These are phyloP conservation scores for Sebastes vulpes DNA, from an alignment of 2,797 vertebrate genomes.

Conservation along the genomic window DNA sequence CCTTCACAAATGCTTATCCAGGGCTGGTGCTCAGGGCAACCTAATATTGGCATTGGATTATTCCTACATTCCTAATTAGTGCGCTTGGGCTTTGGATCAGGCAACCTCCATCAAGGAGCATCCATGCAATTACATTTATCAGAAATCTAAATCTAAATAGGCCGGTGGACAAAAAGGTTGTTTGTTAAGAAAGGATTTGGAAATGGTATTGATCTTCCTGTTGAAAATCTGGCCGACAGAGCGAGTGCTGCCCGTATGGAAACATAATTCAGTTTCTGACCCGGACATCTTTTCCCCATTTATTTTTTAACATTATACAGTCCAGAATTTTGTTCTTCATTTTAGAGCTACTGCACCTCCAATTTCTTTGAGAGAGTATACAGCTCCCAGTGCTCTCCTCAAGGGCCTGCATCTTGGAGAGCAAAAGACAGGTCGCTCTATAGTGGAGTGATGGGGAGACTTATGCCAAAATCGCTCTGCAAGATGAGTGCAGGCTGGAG, in stretches of 20 bases:
- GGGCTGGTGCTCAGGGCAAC: conserved; percentile 65
- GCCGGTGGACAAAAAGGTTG: conserved; percentile 24
- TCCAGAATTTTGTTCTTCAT: neutral
- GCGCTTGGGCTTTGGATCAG: conserved; percentile 32
- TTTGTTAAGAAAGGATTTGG: conserved; percentile 39
- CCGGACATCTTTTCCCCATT: neutral
- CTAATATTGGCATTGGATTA: conserved; percentile 71
- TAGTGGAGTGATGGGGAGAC: neutral
- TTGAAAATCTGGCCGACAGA: conserved; percentile 11
- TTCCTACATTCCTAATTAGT: conserved; percentile 72
- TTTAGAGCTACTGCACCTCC: neutral
- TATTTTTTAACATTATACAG: neutral
- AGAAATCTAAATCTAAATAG: conserved; percentile 49
- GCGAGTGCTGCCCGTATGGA: neutral
- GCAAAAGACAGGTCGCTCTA: neutral
- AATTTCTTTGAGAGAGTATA: neutral
- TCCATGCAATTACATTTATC: conserved; percentile 64
- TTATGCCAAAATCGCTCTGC: neutral
- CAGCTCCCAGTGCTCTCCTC: neutral
- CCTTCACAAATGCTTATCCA: conserved; percentile 76
- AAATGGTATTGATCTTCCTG: conserved; percentile 41
- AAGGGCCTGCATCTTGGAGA: neutral
- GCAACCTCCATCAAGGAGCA: conserved; percentile 46
- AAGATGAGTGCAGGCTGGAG: neutral
- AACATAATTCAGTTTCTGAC: conserved; percentile 25